Evolutionary conservation across 1,140 invertebrate genomes (phyloP), one percentile per base, ranked within the genome.

Genomic region (Apis mellifera): DNA sequence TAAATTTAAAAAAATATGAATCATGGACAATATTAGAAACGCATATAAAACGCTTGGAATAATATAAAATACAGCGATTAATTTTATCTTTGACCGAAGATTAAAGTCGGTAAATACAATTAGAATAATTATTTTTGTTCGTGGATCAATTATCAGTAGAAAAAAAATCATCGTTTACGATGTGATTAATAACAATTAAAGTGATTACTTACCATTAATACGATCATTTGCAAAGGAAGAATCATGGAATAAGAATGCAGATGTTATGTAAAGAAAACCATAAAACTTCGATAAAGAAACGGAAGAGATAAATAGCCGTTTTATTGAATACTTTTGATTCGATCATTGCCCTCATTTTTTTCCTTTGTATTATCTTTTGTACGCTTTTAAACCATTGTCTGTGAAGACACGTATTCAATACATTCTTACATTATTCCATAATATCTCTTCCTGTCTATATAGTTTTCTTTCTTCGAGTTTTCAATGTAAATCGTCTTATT

Each of bases 61-160:
- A 32, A 32, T 32, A 32, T 32, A 3, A 32, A 42, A 42, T 42
- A 9, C 17, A n/a, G 9, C 9, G 5, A 59, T 68, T 26, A n/a
- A 12, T 0, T 1, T 70, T 60, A 55, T 23, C 60, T 3, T 32
- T 21, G 59, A 65, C 73, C 50, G 23, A 59, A 52, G 9, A 7
- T 3, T 19, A 50, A 13, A 54, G 59, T 9, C 59, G 23, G n/a
- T 72, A 65, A 65, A 80, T n/a, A n/a, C 48, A 65, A 74, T 80
- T 74, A 74, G 60, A 74, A 57, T 73, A 66, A 74, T 80, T 57
- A 74, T 70, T 42, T 42, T 42, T 65, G 26, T 65, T 80, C 32
- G 26, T 32, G 8, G 59, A 80, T 80, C 1, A 17, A 80, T 74
- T 70, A 9, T 2, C 2, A 32, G 11, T 17, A 74, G n/a, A 74